Evolutionary conservation across 2,797 vertebrate genomes (phyloP).

Genomic region (Bradypus variegatus): DNA sequence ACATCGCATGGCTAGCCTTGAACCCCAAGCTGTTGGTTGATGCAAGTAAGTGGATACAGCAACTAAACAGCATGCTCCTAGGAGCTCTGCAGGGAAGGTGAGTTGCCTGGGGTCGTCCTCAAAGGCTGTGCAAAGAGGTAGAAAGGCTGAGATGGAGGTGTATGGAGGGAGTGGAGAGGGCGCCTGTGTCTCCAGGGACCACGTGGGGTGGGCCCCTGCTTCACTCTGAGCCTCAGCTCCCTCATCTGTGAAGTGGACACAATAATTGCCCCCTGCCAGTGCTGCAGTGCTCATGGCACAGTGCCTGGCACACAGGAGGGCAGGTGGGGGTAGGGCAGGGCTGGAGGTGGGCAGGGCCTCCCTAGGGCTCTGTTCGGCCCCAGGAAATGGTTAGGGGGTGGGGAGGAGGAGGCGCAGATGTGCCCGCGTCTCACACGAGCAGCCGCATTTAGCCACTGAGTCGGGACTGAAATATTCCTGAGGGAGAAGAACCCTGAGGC

Average conservation of each 20-base stretch:
- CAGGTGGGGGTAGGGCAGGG: not conserved
- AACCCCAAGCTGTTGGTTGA: not conserved
- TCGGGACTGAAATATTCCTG: slow-evolving; percentile 67
- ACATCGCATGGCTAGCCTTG: not conserved
- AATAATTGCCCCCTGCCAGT: not conserved
- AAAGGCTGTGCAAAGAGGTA: not conserved
- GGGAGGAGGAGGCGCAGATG: slow-evolving; percentile 40
- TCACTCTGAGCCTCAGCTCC: slow-evolving; percentile 17
- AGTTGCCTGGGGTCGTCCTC: not conserved
- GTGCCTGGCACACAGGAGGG: slow-evolving; percentile 8
- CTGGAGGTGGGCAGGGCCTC: slow-evolving; percentile 20
- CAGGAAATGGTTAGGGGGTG: slow-evolving; percentile 31
- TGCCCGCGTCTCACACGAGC: slow-evolving; percentile 58
- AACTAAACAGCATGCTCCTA: not conserved
- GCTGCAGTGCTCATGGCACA: not conserved
- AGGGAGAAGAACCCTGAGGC: slow-evolving; percentile 67
- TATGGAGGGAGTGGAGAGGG: not conserved
- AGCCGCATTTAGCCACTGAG: slow-evolving; percentile 63
- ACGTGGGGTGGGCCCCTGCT: not conserved
- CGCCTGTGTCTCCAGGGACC: not conserved
- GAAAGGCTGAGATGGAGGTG: not conserved
- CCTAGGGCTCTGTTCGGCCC: slow-evolving; percentile 16
- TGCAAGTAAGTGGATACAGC: not conserved
- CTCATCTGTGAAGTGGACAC: slow-evolving; percentile 53
- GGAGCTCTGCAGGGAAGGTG: not conserved